phyloP scores from a whole-genome alignment of 2,888 invertebrate genomes.

The Cataglyphis albicans region DNA sequence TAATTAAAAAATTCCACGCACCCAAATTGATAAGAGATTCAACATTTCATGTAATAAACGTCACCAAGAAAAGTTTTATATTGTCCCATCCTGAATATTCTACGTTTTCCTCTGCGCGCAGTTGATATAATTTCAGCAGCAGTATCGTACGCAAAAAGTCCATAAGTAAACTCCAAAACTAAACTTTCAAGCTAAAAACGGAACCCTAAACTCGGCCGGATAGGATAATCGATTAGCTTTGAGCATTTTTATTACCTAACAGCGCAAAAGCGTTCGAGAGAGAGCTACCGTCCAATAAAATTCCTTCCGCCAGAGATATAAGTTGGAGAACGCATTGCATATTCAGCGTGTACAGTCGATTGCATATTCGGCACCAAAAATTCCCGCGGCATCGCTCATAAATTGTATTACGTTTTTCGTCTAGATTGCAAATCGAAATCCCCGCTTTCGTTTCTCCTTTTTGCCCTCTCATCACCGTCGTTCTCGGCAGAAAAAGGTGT shows the following conservation, averaged over 20 bases:
- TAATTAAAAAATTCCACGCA: background rate
- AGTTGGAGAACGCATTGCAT: constrained; percentile 59
- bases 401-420: constrained; percentile 55
- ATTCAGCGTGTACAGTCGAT: constrained; percentile 49
- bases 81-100: constrained; percentile 28
- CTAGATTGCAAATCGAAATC: constrained; percentile 37
- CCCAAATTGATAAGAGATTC: background rate
- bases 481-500: background rate
- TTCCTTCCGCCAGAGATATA: constrained; percentile 46
- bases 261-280: constrained; percentile 30
- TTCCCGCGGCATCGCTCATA: constrained; percentile 53
- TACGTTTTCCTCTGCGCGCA: constrained; percentile 21
- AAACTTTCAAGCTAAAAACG: constrained; percentile 34
- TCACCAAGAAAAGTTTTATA: constrained; percentile 20
- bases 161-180: constrained; percentile 24
- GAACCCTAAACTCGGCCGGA: constrained; percentile 26
- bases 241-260: constrained; percentile 46
- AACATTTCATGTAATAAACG: background rate
- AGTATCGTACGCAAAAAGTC: constrained; percentile 19
- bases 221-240: constrained; percentile 53
- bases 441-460: background rate
- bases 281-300: constrained; percentile 36
- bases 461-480: constrained; percentile 33
- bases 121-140: constrained; percentile 38
- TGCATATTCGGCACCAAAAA: constrained; percentile 65